Conservation (phyloP, 2,888 invertebrate species). For the Oligia latruncula region DNA sequence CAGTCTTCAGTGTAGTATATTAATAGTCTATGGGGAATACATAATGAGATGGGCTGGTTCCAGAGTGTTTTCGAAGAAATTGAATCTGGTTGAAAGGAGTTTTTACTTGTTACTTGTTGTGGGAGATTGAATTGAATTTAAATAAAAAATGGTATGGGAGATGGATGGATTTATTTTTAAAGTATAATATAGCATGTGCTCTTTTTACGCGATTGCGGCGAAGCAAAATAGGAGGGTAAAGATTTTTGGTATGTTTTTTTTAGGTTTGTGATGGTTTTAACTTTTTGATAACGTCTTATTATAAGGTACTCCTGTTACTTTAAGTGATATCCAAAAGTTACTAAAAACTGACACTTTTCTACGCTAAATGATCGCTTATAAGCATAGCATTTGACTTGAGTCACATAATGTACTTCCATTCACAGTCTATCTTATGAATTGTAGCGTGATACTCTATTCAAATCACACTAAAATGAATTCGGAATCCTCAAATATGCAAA, state of each 20-base stretch:
- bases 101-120: neutral
- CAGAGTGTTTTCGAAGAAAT: slow-evolving; percentile 25
- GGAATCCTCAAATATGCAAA: slow-evolving; percentile 5
- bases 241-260: neutral
- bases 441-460: neutral
- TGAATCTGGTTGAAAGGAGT: slow-evolving; percentile 26
- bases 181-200: no score
- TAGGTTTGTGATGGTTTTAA: neutral
- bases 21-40: slow-evolving; percentile 63
- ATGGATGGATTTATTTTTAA: neutral
- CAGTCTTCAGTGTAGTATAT: slow-evolving; percentile 60
- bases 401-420: neutral
- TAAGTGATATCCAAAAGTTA: neutral
- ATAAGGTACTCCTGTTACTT: neutral
- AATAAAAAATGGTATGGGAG: neutral
- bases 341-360: neutral
- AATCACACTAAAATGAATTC: neutral
- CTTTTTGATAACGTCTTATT: neutral
- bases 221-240: neutral
- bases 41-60: slow-evolving; percentile 36
- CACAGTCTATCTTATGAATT: neutral
- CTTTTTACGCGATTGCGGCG: neutral
- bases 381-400: neutral
- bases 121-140: slow-evolving; percentile 9
- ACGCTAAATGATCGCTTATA: no score